Evolutionary conservation across 2,113 vertebrate species (phyloP).

Genomic region (Spermophilus dauricus): DNA sequence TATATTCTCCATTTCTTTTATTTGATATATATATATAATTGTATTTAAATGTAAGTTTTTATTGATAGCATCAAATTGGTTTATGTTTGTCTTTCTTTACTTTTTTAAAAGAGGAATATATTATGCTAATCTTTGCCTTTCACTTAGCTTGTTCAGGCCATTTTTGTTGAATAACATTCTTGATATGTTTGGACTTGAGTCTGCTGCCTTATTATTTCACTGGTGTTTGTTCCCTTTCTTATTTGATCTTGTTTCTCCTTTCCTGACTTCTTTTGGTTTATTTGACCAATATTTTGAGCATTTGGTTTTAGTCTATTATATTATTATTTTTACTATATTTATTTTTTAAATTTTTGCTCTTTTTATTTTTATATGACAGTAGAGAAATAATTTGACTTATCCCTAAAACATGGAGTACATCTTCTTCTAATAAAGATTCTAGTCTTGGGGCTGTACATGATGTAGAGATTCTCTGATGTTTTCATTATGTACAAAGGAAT

Average conservation of each 20-base stretch:
- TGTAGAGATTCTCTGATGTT: too few species aligned
- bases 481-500: too few species aligned
- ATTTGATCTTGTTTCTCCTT: not conserved
- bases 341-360: too few species aligned
- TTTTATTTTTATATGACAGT: too few species aligned
- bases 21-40: not conserved
- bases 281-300: not conserved
- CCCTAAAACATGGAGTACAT: too few species aligned
- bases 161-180: not conserved
- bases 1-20: not conserved
- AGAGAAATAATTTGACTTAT: too few species aligned
- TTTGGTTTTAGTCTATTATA: not conserved
- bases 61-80: not conserved
- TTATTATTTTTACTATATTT: not conserved
- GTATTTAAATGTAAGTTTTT: not conserved
- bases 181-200: not conserved
- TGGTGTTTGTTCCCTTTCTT: conserved; percentile 3
- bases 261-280: not conserved
- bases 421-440: too few species aligned
- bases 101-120: not conserved
- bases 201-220: not conserved
- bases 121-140: not conserved
- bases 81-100: not conserved
- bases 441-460: too few species aligned
- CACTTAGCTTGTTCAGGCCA: not conserved